A percentile compares a stretch with the other conserved stretches of the same genome.
These are phyloP conservation scores for Okamejei kenojei DNA, from an alignment of 2,797 vertebrate species.

Conservation along the genomic window DNA sequence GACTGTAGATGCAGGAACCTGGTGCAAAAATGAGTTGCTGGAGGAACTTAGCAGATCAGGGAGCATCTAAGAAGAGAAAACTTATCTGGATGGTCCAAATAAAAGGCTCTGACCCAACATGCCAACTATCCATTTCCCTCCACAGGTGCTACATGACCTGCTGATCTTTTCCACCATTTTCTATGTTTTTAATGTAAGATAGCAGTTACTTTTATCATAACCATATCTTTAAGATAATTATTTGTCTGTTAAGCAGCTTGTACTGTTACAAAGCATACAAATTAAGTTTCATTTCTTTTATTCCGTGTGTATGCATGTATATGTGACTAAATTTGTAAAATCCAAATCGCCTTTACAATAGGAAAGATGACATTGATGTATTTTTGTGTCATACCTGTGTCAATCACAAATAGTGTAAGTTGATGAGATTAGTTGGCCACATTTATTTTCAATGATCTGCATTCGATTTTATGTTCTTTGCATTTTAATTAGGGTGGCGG, in stretches of 20 bases:
- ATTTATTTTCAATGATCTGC: background rate
- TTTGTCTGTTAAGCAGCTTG: background rate
- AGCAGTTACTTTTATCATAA: background rate
- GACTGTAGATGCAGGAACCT: too few species aligned
- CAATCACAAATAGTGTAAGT: background rate
- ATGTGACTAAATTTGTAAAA: background rate
- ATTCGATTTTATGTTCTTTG: background rate
- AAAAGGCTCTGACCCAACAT: too few species aligned
- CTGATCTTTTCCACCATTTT: too few species aligned
- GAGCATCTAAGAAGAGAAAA: too few species aligned
- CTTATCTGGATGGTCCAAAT: too few species aligned
- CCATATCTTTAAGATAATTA: background rate
- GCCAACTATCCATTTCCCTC: too few species aligned
- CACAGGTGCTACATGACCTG: too few species aligned
- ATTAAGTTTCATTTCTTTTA: background rate
- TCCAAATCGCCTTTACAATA: background rate
- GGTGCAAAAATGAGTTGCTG: too few species aligned
- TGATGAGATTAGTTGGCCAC: background rate
- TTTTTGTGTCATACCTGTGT: background rate
- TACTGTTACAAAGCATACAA: background rate
- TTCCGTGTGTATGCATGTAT: too few species aligned
- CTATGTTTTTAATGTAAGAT: too few species aligned
- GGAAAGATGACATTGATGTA: background rate
- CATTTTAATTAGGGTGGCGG: constrained; percentile 29
- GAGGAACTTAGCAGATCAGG: too few species aligned